These are phyloP conservation scores for Tringa solitaria DNA, from an alignment of 2,113 vertebrate genomes.

Conservation along the genomic window DNA sequence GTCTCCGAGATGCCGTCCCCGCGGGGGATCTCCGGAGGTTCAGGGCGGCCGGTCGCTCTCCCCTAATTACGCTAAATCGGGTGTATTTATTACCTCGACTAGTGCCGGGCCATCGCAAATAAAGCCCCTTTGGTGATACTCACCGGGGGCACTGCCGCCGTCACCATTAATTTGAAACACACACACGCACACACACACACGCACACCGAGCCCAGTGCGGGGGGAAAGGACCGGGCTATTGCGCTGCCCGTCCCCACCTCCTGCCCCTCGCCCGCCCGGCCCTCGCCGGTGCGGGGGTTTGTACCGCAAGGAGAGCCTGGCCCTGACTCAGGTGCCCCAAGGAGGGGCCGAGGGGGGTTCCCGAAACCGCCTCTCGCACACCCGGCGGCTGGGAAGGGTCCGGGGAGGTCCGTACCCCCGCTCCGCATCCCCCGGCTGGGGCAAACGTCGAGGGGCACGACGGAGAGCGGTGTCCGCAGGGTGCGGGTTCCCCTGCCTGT, in stretches of 20 bases:
- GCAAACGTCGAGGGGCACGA: background rate
- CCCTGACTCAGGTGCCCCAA: background rate
- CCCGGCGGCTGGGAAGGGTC: background rate
- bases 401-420: fast-evolving
- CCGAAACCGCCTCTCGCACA: background rate
- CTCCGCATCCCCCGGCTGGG: fast-evolving
- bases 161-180: background rate
- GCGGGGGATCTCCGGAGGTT: background rate
- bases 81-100: background rate
- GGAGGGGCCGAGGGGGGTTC: too few species aligned
- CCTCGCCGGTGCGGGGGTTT: background rate
- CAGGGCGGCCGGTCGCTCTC: background rate
- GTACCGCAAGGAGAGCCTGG: background rate
- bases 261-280: background rate
- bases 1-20: background rate
- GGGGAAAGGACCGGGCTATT: background rate
- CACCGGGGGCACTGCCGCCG: background rate
- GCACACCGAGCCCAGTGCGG: too few species aligned
- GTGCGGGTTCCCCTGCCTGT: fast-evolving
- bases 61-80: background rate
- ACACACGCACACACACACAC: background rate
- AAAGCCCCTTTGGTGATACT: background rate
- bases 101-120: background rate
- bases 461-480: background rate
- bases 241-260: background rate